These are phyloP conservation scores for Drosophila pruinosa DNA, from an alignment of 1,140 invertebrate species.

Conservation along the genomic window DNA sequence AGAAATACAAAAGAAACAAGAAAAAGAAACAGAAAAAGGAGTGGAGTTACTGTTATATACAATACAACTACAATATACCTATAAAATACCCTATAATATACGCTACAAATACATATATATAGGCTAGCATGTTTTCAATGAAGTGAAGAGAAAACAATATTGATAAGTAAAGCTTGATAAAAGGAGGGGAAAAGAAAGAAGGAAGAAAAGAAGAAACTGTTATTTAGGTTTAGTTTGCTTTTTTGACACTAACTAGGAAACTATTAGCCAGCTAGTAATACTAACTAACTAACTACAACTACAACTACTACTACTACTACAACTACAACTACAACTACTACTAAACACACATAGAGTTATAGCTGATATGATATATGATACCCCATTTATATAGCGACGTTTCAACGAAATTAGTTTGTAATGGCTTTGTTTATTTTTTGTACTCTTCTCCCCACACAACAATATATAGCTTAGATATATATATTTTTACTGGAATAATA, in stretches of 20 bases:
- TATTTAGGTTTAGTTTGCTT: constrained; percentile 49
- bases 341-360: constrained; percentile 9
- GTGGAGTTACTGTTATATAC: constrained; percentile 27
- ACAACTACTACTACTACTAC: constrained; percentile 4
- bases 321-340: constrained; percentile 1
- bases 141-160: background rate
- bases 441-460: background rate
- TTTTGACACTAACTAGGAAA: constrained; percentile 39
- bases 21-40: constrained; percentile 1
- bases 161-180: constrained; percentile 3
- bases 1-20: too few relatives aligned
- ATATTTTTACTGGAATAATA: background rate
- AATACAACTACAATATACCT: constrained; percentile 1
- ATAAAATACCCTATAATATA: background rate
- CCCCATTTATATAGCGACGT: constrained; percentile 33
- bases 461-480: constrained; percentile 1
- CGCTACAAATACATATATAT: background rate
- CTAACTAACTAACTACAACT: constrained; percentile 14
- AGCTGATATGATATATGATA: constrained; percentile 10
- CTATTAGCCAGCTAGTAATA: constrained; percentile 31
- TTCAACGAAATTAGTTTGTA: constrained; percentile 53
- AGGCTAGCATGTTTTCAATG: background rate
- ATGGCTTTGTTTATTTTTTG: constrained; percentile 30
- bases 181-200: background rate
- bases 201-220: constrained; percentile 15